Conservation (phyloP, 2,797 vertebrate genomes). For the Phylloscopus collybita region DNA sequence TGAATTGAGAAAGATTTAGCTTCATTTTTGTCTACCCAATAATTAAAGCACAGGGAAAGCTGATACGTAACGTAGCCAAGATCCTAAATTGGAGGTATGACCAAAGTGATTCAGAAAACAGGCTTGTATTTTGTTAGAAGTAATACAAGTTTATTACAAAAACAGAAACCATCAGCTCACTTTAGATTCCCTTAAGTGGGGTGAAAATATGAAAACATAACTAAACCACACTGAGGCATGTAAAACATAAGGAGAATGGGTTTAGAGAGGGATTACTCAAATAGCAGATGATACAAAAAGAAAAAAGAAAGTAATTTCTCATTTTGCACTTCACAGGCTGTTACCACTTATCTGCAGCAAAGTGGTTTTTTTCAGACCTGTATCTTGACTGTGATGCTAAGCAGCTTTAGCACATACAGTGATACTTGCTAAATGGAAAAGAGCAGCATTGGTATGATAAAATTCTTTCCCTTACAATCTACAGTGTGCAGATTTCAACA, state of each 20-base stretch:
- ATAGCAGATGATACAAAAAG: background rate
- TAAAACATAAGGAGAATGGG: background rate
- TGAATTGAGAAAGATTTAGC: background rate
- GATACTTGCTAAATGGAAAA: background rate
- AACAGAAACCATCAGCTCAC: background rate
- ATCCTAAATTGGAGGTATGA: background rate
- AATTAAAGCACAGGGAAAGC: conserved; percentile 15
- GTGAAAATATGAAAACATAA: background rate
- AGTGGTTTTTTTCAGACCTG: background rate
- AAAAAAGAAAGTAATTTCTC: background rate
- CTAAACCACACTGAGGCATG: background rate
- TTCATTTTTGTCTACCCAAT: background rate
- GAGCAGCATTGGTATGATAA: background rate
- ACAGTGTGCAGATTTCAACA: background rate
- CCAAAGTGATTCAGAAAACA: background rate
- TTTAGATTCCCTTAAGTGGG: background rate
- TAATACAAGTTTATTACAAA: background rate
- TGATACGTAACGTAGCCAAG: background rate
- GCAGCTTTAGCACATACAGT: background rate
- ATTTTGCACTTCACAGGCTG: background rate
- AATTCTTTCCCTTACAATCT: background rate
- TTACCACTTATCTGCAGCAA: background rate
- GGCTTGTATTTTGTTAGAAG: background rate
- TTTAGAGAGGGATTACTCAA: conserved; percentile 13
- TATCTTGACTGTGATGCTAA: background rate